Evolutionary conservation across 2,113 vertebrate genomes (phyloP).

Genomic region (Oceanites oceanicus): DNA sequence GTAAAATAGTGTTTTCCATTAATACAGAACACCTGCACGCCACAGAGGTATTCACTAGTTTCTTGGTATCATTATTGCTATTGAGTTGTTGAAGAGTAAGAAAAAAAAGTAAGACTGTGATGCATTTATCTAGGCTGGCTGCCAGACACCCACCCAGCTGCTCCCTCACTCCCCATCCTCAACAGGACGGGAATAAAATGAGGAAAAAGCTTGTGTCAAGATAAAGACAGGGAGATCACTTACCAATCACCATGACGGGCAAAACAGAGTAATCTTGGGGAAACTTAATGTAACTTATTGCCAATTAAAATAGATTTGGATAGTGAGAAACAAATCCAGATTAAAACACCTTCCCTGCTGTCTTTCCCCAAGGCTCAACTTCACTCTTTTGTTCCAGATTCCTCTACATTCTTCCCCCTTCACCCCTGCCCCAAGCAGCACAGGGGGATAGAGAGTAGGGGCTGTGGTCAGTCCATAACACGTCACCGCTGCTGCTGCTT

Average conservation of each 20-base stretch:
- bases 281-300: background rate
- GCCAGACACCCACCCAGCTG: background rate
- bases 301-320: background rate
- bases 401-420: background rate
- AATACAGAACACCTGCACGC: background rate
- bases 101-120: background rate
- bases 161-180: background rate
- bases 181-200: background rate
- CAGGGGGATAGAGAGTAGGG: background rate
- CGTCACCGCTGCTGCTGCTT: background rate
- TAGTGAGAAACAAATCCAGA: background rate
- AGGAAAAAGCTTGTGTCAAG: background rate
- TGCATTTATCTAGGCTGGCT: background rate
- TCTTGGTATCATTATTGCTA: background rate
- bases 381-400: background rate
- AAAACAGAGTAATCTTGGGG: background rate
- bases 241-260: background rate
- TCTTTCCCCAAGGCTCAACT: background rate
- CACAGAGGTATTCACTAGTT: background rate
- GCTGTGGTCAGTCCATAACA: background rate
- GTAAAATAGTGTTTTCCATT: background rate
- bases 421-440: background rate
- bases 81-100: background rate
- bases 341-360: background rate
- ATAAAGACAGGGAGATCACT: background rate